Base-by-base conservation (phyloP, 2,113 vertebrate genomes). In the Trichechus manatus region DNA sequence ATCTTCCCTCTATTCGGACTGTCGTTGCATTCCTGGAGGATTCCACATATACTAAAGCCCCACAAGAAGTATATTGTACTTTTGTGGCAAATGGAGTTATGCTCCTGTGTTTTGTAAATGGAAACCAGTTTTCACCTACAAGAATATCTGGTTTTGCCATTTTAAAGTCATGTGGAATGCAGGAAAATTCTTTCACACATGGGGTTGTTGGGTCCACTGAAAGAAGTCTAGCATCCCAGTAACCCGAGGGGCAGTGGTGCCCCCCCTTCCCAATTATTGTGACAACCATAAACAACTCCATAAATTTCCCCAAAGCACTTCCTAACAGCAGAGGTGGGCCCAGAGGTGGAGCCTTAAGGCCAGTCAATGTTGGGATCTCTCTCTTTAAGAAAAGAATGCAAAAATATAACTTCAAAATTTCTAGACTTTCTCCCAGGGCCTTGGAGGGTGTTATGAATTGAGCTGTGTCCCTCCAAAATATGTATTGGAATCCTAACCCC, bases 131-230 rank as follows among this genome's bases (percentile, higher is more conserved):
- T 89, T 82, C 31, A 72, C 17, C 53, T 61, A 75, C 8, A 31
- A 82, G 39, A 39, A 39, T 31, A 33, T 33, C 56, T 64, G 7
- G 2, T 3, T 59, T 56, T 31, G 23, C 36, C 13, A 72, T 33
- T 17, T 64, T 68, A 78, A 88, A 22, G 3, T 61, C 91, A 33
- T 0, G 0, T 15, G 1, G 4, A 33, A 87, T 17, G 14, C 27
- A 72, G 44, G 27, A 53, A 78, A 77, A 56, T 17, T 36, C 75
- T 91, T 14, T 82, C 31, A 14, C 7, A 0, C 4, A 3, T 22
- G 25, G 1, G 9, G 14, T 9, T 36, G 0, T 22, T 10, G 2
- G 4, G 2, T 44, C 2, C 63, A 29, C 5, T 4, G 3, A 17
- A 47, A 31, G 61, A 83, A 53, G 44, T 36, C 39, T 36, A 61